These are phyloP conservation scores for Trichonephila inaurata DNA, from an alignment of 1,140 invertebrate genomes.

Conservation along the genomic window DNA sequence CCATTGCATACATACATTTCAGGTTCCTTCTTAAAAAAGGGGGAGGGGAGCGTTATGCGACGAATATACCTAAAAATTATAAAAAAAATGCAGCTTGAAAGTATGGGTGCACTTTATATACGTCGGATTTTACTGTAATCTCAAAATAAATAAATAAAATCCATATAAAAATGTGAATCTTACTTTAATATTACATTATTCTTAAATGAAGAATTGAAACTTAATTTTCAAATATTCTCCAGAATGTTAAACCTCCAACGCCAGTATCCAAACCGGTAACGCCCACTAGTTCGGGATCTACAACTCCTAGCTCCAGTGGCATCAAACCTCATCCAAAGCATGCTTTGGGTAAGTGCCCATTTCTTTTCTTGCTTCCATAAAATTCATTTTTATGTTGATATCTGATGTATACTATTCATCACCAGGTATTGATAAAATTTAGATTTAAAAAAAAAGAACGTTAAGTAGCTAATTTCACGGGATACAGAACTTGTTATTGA, in stretches of 20 bases:
- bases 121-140: not conserved
- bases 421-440: too few species aligned
- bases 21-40: too few species aligned
- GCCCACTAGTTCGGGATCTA: conserved; percentile 76
- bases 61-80: too few species aligned
- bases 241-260: conserved; percentile 77
- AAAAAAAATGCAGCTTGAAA: too few species aligned
- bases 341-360: conserved; percentile 64
- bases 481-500: too few species aligned
- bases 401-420: not conserved
- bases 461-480: not conserved
- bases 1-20: too few species aligned
- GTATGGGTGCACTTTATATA: too few species aligned
- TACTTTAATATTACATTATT: not conserved
- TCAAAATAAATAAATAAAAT: too few species aligned
- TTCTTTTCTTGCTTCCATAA: too few species aligned
- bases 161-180: not conserved
- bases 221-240: not conserved
- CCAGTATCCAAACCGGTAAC: conserved; percentile 77
- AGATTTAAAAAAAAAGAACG: not conserved
- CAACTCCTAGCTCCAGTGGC: conserved; percentile 75
- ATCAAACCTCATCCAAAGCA: conserved; percentile 77
- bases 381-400: too few species aligned
- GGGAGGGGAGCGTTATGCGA: too few species aligned
- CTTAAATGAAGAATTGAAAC: not conserved